Conservation (phyloP, 2,888 invertebrate species). For the Limnephilus rhombicus region DNA sequence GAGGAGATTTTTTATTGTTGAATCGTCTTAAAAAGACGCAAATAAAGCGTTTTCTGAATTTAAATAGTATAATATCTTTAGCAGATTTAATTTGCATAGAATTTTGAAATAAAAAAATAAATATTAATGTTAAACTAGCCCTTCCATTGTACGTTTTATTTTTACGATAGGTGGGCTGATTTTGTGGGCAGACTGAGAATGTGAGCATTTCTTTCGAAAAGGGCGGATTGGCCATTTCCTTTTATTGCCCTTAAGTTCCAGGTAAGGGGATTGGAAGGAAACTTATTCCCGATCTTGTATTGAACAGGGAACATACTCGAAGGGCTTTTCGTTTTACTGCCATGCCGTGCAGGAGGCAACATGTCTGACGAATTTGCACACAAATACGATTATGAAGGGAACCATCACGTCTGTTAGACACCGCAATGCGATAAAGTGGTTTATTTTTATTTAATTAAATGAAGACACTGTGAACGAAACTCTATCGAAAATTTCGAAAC, state of each 20-base stretch:
- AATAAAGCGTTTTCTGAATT: too few species aligned
- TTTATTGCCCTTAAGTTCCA: slow-evolving; percentile 52
- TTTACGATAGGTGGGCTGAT: slow-evolving; percentile 6
- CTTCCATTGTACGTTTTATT: not conserved
- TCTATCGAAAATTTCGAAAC: too few species aligned
- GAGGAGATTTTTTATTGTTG: too few species aligned
- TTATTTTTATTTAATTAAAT: too few species aligned
- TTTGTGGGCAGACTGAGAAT: slow-evolving; percentile 20
- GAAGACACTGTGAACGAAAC: too few species aligned
- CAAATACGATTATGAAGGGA: not conserved
- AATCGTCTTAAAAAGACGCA: too few species aligned
- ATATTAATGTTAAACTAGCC: not conserved
- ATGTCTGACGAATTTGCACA: not conserved
- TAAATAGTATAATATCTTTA: too few species aligned
- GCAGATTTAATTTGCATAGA: not conserved
- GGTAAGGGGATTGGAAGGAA: slow-evolving; percentile 18
- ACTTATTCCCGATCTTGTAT: slow-evolving; percentile 36
- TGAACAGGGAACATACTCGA: slow-evolving; percentile 5
- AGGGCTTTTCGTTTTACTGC: not conserved
- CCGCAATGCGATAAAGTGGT: not conserved
- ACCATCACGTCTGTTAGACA: not conserved
- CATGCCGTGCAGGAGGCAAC: not conserved
- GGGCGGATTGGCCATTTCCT: slow-evolving; percentile 48
- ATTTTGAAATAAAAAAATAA: not conserved
- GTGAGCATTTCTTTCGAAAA: slow-evolving; percentile 9